Conservation (phyloP, 2,797 vertebrate species). For the Vultur gryphus region DNA sequence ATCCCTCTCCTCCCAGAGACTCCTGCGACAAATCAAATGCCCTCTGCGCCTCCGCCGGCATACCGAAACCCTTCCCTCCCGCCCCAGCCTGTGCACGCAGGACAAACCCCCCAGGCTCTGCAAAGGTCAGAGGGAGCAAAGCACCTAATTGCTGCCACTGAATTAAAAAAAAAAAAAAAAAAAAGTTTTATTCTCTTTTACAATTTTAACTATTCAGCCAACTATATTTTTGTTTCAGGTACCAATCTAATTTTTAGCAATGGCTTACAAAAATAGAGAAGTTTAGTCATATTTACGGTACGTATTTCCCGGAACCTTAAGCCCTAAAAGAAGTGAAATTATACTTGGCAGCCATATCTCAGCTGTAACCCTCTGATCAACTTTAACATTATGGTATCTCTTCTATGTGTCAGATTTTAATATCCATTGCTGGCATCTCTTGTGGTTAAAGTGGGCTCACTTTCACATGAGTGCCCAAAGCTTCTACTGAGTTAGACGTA, state of each 20-base stretch:
- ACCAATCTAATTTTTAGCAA: neutral
- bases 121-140: neutral
- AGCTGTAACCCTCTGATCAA: neutral
- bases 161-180: neutral
- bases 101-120: neutral
- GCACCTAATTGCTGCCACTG: neutral
- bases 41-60: no score
- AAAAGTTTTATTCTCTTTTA: neutral
- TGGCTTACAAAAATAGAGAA: neutral
- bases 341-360: neutral
- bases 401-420: neutral
- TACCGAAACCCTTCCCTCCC: neutral
- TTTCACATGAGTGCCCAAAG: neutral
- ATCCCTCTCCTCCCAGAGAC: neutral
- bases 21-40: neutral
- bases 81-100: rapidly evolving
- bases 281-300: neutral
- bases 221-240: neutral
- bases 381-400: neutral
- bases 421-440: neutral
- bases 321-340: neutral
- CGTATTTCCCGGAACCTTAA: neutral
- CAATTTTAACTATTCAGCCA: neutral
- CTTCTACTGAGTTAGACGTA: neutral
- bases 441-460: neutral